Base-by-base conservation (phyloP, 1,140 invertebrate species). In the Ips typographus region DNA sequence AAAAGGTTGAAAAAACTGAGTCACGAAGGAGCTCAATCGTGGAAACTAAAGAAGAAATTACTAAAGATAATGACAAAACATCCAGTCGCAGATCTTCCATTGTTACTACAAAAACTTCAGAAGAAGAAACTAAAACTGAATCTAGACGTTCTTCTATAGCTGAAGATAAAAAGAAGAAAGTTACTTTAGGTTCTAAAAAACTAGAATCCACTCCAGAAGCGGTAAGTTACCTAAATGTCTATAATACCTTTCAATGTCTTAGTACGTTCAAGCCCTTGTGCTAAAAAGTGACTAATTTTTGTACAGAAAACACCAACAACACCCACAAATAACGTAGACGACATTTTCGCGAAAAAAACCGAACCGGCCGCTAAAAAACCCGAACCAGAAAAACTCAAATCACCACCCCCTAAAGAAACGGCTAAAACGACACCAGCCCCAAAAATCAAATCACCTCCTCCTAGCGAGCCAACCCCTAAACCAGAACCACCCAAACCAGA, bases 21-120 rank as follows among this genome's bases (percentile, higher is more conserved):
- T 89, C 88, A 62, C 81, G 88, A 57, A 83, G 87, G 68, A 85
- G 87, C 63, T 90, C 89, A 4, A 77, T 88, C 44, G 77, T 87
- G 49, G 86, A 89, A 77, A 83, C 73, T 53, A 76, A 78, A 70
- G 77, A 80, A 73, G 78, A 74, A 74, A 76, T 78, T 49, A 65
- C 76, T 49, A 72, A 79, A 73, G 78, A 80, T 72, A 77, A 75
- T 41, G 77, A 78, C 65, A 71, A 66, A n/a, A 77, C 75, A 66
- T 58, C 71, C 40, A 63, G 73, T n/a, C 77, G 75, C 68, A 72
- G 79, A 49, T 76, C 72, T 71, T 80, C 79, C 49, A 80, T 78
- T n/a, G 57, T 78, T 43, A 65, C 68, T 65, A 72, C 73, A 59
- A 68, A 72, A 60, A 69, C 61, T 44, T 57, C 63, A 57, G 81